Percentiles rank a stretch among this genome's conserved stretches.
Evolutionary conservation across 2,888 invertebrate species (phyloP).

Genomic region (Helicoverpa assulta): DNA sequence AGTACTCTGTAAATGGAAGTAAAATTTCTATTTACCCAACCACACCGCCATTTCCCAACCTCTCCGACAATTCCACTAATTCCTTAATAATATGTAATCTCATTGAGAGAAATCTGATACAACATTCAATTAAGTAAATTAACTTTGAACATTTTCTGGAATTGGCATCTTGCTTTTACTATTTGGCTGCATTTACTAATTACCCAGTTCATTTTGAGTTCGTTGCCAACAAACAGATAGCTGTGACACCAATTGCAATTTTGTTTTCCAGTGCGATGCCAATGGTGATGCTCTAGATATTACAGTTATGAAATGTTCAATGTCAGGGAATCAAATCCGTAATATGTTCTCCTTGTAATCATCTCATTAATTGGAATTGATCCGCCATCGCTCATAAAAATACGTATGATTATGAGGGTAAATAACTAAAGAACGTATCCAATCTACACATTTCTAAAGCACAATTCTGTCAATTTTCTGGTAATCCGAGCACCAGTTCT

Average conservation of each 20-base stretch:
- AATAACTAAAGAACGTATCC: slow-evolving; percentile 10
- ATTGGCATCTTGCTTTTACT: neutral
- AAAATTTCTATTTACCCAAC: neutral
- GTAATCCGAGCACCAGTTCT: slow-evolving; percentile 10
- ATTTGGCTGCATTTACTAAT: neutral
- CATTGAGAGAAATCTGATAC: neutral
- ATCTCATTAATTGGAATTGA: too few species aligned
- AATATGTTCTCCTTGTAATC: too few species aligned
- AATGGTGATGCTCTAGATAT: neutral
- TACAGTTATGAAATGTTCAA: neutral
- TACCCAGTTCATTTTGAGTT: neutral
- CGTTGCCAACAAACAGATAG: neutral
- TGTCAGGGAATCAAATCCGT: neutral
- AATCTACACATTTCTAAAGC: neutral
- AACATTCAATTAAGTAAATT: neutral
- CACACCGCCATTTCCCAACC: neutral
- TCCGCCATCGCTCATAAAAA: too few species aligned
- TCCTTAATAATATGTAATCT: neutral
- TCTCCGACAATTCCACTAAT: neutral
- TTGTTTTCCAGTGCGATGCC: neutral
- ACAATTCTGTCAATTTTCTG: slow-evolving; percentile 3
- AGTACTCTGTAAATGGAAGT: neutral
- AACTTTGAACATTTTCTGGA: neutral
- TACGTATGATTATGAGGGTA: neutral
- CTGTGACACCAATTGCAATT: slow-evolving; percentile 2